These are phyloP conservation scores for Sebastes paucispinis DNA, from an alignment of 2,797 vertebrate species.

Conservation along the genomic window DNA sequence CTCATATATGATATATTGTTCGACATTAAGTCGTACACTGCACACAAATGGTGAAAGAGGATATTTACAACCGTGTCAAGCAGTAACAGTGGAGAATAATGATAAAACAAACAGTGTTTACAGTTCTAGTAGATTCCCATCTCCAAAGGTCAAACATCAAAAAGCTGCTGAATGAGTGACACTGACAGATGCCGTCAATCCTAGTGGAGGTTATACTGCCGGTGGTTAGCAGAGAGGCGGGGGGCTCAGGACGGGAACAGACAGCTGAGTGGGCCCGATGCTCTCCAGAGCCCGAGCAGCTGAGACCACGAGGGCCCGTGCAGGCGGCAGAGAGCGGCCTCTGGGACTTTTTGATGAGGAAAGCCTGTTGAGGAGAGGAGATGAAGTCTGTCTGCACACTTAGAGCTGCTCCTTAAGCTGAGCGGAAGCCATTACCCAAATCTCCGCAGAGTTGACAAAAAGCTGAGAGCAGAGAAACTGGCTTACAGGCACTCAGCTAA, in stretches of 20 bases:
- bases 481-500: slow-evolving; percentile 45
- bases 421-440: slow-evolving; percentile 60
- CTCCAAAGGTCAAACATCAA: slow-evolving; percentile 71
- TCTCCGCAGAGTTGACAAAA: slow-evolving; percentile 54
- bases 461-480: slow-evolving; percentile 35
- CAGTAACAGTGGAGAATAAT: slow-evolving; percentile 14
- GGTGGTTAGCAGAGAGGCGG: slow-evolving; percentile 36
- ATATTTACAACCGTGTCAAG: slow-evolving; percentile 10
- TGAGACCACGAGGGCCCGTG: slow-evolving; percentile 59
- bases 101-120: slow-evolving; percentile 49
- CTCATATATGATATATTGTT: slow-evolving; percentile 3
- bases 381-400: slow-evolving; percentile 48
- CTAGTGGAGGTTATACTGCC: slow-evolving; percentile 53
- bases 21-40: not conserved
- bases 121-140: slow-evolving; percentile 31
- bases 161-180: slow-evolving; percentile 70
- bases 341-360: slow-evolving; percentile 59
- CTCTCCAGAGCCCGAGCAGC: slow-evolving; percentile 72
- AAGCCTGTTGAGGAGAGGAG: slow-evolving; percentile 43
- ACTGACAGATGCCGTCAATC: slow-evolving; percentile 75
- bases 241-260: slow-evolving; percentile 45
- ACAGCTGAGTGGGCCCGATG: slow-evolving; percentile 72
- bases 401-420: slow-evolving; percentile 48
- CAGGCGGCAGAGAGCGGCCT: slow-evolving; percentile 29
- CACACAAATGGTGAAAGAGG: not conserved